Evolutionary conservation across 2,113 vertebrate genomes (phyloP).

Genomic region (Micronycteris hirsuta): DNA sequence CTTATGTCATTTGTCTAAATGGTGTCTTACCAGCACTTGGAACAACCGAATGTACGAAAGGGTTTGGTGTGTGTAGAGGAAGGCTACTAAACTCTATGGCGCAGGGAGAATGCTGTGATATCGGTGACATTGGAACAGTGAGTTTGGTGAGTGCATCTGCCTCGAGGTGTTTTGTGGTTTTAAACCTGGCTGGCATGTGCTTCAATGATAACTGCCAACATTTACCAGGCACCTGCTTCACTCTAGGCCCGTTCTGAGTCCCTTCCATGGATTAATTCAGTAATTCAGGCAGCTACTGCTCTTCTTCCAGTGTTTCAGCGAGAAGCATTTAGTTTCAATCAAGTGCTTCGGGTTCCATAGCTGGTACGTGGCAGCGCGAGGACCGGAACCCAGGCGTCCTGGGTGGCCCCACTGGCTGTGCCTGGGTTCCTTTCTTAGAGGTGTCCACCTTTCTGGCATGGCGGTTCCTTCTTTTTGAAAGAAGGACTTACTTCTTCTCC

Average conservation of each 20-base stretch:
- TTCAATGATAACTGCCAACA: rapidly evolving
- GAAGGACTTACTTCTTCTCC: neutral
- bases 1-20: neutral
- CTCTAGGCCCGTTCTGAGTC: neutral
- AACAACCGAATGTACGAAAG: neutral
- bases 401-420: too few relatives aligned
- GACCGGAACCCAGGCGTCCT: neutral
- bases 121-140: neutral
- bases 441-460: neutral
- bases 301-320: neutral
- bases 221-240: neutral
- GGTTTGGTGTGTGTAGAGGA: neutral
- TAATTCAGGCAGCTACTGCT: neutral
- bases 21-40: neutral
- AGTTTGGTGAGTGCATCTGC: neutral
- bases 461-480: neutral
- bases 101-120: neutral
- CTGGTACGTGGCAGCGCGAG: neutral
- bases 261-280: neutral
- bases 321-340: neutral
- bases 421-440: neutral
- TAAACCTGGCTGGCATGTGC: neutral
- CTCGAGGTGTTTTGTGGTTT: neutral
- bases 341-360: neutral
- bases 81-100: neutral